A percentile compares a stretch with the other conserved stretches of the same genome.
These are phyloP conservation scores for Solen grandis DNA, from an alignment of 1,140 invertebrate genomes.

Conservation along the genomic window DNA sequence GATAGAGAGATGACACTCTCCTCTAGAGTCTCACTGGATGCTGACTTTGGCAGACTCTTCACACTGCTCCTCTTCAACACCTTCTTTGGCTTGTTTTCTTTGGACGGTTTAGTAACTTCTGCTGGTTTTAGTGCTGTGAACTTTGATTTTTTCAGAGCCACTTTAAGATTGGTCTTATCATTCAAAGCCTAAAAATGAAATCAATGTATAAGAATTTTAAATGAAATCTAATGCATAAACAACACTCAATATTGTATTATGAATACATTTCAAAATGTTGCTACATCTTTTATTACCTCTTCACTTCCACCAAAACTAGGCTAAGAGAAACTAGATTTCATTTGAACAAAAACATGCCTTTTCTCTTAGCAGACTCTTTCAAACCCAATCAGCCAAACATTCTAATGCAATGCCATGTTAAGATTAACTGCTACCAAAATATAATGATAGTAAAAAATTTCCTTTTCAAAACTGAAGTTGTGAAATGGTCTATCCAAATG, in stretches of 20 bases:
- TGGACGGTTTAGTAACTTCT: constrained; percentile 4
- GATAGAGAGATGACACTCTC: constrained; percentile 25
- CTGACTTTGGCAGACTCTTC: constrained; percentile 7
- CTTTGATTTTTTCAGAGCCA: constrained; percentile 54
- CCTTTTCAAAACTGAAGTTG: too few relatives aligned
- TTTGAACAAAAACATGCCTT: not conserved
- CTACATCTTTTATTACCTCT: too few relatives aligned
- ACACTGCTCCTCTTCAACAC: constrained; percentile 19
- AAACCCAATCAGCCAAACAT: too few relatives aligned
- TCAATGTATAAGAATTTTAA: not conserved
- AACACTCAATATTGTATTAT: not conserved
- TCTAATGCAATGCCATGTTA: too few relatives aligned
- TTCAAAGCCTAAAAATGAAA: constrained; percentile 25
- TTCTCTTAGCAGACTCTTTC: too few relatives aligned
- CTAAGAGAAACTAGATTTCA: not conserved
- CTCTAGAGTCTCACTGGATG: constrained; percentile 37
- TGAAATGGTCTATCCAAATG: too few relatives aligned
- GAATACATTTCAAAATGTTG: not conserved
- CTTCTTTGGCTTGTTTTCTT: constrained; percentile 40
- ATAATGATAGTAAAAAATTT: too few relatives aligned
- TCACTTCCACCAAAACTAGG: too few relatives aligned
- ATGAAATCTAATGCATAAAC: not conserved
- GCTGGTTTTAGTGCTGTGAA: constrained; percentile 20
- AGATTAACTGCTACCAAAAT: too few relatives aligned
- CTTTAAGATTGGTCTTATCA: constrained; percentile 38